Evolutionary conservation across 1,140 invertebrate genomes (phyloP).

Genomic region (Nephotettix cincticeps): DNA sequence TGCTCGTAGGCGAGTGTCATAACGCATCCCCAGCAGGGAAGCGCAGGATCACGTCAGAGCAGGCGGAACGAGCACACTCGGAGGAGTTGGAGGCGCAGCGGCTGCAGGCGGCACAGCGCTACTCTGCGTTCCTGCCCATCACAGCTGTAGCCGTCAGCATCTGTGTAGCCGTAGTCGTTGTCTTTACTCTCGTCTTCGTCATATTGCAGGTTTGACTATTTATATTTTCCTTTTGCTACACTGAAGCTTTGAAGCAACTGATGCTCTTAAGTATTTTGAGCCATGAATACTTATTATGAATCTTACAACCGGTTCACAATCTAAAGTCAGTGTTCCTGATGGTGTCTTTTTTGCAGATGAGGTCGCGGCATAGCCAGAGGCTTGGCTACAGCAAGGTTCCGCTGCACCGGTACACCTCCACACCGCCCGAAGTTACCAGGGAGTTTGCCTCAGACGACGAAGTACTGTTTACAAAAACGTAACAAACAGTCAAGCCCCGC

Average conservation of each 20-base stretch:
- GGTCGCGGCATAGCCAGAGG: conserved; percentile 1
- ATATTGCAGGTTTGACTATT: conserved; percentile 66
- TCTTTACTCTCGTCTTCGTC: conserved; percentile 66
- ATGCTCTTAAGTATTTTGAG: neutral
- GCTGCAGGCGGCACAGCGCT: conserved; percentile 45
- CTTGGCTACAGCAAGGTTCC: conserved; percentile 15
- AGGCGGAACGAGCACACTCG: conserved; percentile 51
- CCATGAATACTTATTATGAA: neutral
- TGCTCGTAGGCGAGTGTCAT: conserved; percentile 44
- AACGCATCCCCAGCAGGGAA: conserved; percentile 65
- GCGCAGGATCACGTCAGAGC: conserved; percentile 61
- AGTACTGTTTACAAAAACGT: conserved; percentile 19
- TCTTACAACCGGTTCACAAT: neutral
- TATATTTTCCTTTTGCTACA: neutral
- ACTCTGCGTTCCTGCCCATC: conserved; percentile 56
- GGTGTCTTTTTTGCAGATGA: conserved; percentile 11
- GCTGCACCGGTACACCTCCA: conserved; percentile 5
- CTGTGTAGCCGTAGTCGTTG: conserved; percentile 61
- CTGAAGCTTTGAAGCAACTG: neutral
- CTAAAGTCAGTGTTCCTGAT: neutral
- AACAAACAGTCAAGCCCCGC: neutral
- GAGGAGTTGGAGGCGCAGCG: conserved; percentile 45
- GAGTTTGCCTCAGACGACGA: neutral
- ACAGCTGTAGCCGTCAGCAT: conserved; percentile 64
- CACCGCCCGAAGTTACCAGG: neutral